Conservation (phyloP, 2,797 vertebrate genomes). For the Sphenopsis melanotis region DNA sequence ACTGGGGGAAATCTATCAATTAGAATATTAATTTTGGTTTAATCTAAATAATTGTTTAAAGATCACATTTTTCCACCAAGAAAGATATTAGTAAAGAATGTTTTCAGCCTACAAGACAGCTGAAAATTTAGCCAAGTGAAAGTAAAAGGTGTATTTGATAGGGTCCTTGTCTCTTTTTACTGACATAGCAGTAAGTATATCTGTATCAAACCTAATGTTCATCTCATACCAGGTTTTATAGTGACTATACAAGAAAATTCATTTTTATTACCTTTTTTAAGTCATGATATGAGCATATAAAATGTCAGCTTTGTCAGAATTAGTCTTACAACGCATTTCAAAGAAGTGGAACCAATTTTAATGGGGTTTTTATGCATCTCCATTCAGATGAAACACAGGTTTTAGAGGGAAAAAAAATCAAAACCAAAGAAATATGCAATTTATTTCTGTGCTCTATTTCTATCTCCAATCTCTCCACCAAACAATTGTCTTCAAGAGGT, state of each 20-base stretch:
- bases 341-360: slow-evolving; percentile 11
- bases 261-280: slow-evolving; percentile 34
- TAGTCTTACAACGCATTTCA: slow-evolving; percentile 1
- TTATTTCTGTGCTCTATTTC: neutral
- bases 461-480: neutral
- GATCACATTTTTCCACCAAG: neutral
- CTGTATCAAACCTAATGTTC: neutral
- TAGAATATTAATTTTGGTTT: neutral
- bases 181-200: neutral
- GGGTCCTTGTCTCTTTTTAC: neutral
- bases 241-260: neutral
- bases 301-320: neutral
- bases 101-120: neutral
- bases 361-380: neutral
- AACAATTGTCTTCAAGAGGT: neutral
- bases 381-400: neutral
- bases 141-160: neutral
- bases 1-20: neutral
- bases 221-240: slow-evolving; percentile 22
- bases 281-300: neutral
- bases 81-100: neutral
- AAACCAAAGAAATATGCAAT: neutral
- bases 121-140: neutral
- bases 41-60: neutral
- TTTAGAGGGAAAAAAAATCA: neutral